These are phyloP conservation scores for Dipodomys spectabilis DNA, from an alignment of 2,113 vertebrate species.

Conservation along the genomic window DNA sequence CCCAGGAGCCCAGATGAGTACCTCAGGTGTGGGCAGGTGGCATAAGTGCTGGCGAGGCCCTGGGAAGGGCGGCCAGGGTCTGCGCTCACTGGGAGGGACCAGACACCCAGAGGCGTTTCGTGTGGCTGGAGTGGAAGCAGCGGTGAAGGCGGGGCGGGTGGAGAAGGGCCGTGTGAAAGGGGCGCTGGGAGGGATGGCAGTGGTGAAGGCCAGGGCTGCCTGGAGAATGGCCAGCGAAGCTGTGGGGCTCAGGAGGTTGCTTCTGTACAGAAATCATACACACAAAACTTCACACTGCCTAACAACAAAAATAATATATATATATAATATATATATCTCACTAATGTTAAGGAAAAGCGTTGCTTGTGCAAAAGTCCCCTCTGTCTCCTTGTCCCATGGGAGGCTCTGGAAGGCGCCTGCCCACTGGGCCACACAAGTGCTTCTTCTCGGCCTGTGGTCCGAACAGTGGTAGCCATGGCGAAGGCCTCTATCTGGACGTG, in stretches of 20 bases:
- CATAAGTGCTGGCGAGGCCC: neutral
- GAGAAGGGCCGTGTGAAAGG: constrained; percentile 63
- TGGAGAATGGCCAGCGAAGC: constrained; percentile 80
- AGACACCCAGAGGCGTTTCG: constrained; percentile 57
- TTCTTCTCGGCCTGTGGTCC: constrained; percentile 73
- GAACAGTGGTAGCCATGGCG: constrained; percentile 46
- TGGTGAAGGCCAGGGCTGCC: constrained; percentile 74
- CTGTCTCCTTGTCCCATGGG: constrained; percentile 83
- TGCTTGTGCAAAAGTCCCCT: constrained; percentile 89
- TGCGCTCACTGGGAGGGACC: constrained; percentile 47
- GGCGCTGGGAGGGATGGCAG: neutral
- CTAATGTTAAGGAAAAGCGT: constrained; percentile 87
- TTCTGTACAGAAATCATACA: constrained; percentile 89
- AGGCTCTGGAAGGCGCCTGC: constrained; percentile 79
- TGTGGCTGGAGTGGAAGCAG: constrained; percentile 27
- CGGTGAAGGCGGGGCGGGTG: constrained; percentile 74
- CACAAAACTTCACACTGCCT: constrained; percentile 88
- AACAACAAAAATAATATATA: constrained; percentile 83
- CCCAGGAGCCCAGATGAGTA: neutral
- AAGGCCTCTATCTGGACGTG: constrained; percentile 92
- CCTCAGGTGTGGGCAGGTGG: neutral
- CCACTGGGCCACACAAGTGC: constrained; percentile 78
- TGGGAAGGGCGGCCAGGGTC: constrained; percentile 31
- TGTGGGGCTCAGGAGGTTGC: constrained; percentile 71
- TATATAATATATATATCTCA: constrained; percentile 84